phyloP scores from a whole-genome alignment of 2,113 vertebrate genomes.

The Xyrauchen texanus region DNA sequence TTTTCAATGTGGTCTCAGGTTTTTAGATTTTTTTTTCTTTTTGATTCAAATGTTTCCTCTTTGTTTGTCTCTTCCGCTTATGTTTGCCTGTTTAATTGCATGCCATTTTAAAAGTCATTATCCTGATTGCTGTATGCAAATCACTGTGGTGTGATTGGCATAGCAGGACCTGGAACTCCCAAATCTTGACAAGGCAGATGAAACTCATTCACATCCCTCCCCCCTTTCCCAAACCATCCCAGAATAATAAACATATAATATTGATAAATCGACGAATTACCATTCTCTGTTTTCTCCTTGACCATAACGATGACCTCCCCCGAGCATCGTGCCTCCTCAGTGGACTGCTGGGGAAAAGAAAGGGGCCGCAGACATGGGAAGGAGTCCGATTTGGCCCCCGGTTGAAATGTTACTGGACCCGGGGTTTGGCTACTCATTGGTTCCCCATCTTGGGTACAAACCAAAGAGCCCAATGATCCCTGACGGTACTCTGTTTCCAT shows the following conservation, averaged over 20 bases:
- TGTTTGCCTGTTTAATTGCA: background rate
- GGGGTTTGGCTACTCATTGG: slow-evolving; percentile 23
- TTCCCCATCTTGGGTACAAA: slow-evolving; percentile 38
- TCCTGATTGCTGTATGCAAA: slow-evolving; percentile 22
- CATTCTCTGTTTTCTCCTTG: slow-evolving; percentile 77
- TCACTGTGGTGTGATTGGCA: background rate
- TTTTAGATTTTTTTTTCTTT: too few relatives aligned
- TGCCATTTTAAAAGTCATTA: background rate
- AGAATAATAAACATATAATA: background rate
- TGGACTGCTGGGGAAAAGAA: slow-evolving; percentile 51
- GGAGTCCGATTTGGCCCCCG: slow-evolving; percentile 55
- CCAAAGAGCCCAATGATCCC: slow-evolving; percentile 63
- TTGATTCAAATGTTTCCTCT: too few relatives aligned
- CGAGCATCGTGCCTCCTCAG: slow-evolving; percentile 56
- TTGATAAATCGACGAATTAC: slow-evolving; percentile 57
- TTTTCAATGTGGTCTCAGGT: too few relatives aligned
- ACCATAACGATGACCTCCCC: slow-evolving; percentile 71
- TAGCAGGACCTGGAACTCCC: background rate
- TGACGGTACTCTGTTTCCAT: slow-evolving; percentile 66
- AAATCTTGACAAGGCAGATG: background rate
- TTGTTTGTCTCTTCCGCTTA: too few relatives aligned
- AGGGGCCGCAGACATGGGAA: slow-evolving; percentile 57
- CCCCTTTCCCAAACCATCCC: background rate
- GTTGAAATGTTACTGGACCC: slow-evolving; percentile 47
- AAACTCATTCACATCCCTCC: background rate